phyloP scores from a whole-genome alignment of 2,797 vertebrate species.

The Crocodylus rhombifer region DNA sequence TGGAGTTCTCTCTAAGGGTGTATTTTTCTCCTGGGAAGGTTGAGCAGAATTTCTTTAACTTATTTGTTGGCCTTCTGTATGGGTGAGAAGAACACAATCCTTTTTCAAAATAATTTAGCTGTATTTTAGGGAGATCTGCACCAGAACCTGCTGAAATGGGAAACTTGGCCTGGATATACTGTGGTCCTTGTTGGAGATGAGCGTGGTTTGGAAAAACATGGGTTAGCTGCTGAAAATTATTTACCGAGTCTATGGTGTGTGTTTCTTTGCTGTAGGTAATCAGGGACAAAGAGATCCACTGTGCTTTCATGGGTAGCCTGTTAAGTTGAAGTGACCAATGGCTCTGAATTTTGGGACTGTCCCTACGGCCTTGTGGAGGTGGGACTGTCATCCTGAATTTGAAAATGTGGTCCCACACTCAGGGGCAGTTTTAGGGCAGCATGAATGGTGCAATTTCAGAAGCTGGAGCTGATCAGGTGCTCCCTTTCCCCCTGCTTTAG shows the following conservation, averaged over 20 bases:
- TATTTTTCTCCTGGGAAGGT: neutral
- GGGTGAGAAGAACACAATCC: neutral
- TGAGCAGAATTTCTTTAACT: neutral
- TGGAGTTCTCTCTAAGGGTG: neutral
- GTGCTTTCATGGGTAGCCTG: neutral
- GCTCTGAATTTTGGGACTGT: too few species aligned
- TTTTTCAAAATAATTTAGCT: neutral
- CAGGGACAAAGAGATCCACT: neutral
- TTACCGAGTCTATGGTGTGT: neutral
- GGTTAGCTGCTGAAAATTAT: neutral
- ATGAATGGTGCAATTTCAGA: too few species aligned
- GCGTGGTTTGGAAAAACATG: neutral
- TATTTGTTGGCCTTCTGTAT: neutral
- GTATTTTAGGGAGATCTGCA: neutral
- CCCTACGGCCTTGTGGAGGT: too few species aligned
- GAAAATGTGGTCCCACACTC: too few species aligned
- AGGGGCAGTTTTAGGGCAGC: too few species aligned
- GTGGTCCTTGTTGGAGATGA: neutral
- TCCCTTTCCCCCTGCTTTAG: too few species aligned
- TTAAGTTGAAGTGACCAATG: too few species aligned
- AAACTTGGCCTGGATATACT: neutral
- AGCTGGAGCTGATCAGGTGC: too few species aligned
- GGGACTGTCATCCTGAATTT: too few species aligned
- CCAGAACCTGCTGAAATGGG: neutral
- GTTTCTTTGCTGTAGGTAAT: neutral